Base-by-base conservation (phyloP, 2,797 vertebrate species). In the Paedocypris micromegethes region DNA sequence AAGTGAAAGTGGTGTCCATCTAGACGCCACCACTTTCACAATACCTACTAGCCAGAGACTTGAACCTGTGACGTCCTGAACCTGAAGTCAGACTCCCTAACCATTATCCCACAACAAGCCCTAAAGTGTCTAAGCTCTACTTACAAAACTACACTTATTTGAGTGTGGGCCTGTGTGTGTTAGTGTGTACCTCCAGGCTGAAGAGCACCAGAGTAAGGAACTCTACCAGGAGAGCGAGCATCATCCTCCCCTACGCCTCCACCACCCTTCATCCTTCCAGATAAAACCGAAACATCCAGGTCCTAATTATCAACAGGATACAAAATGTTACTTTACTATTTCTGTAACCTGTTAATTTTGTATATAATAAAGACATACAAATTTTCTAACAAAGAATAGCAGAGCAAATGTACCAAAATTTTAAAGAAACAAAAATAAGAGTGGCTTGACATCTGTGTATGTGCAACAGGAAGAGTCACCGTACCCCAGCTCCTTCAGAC, bases 401-500 rank as follows among this genome's bases (percentile, higher is more conserved):
- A 52, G 3, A 58, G 7, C 0, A 2, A 5, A 38, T 64, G 3
- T 9, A 7, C 43, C 6, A 51, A 3, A 7, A 40, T 62, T 4
- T 48, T 23, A 5, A 8, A 61, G 38, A 4, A n/a, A 39, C 2
- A 3, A 2, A 40, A 3, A 48, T 48, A 44, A 7, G 64, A 43
- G 52, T 53, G 43, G 54, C 8, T 47, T 53, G n/a, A 39, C 44
- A 59, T 55, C 8, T 59, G 45, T 56, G 41, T 66, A n/a, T 70
- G 42, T 65, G 44, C 58, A 60, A 9, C 41, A 48, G 58, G 50
- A 47, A n/a, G 3, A 59, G 49, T 54, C 39, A 58, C 5, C 91
- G 87, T 87, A 99, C 97, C 88, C 83, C 89, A 7, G 87, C 89
- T 80, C 92, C 91, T 0, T 91, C 94, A 58, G 92, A 93, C 59